Evolutionary conservation across 2,113 vertebrate species (phyloP).

Genomic region (Sceloporus undulatus): DNA sequence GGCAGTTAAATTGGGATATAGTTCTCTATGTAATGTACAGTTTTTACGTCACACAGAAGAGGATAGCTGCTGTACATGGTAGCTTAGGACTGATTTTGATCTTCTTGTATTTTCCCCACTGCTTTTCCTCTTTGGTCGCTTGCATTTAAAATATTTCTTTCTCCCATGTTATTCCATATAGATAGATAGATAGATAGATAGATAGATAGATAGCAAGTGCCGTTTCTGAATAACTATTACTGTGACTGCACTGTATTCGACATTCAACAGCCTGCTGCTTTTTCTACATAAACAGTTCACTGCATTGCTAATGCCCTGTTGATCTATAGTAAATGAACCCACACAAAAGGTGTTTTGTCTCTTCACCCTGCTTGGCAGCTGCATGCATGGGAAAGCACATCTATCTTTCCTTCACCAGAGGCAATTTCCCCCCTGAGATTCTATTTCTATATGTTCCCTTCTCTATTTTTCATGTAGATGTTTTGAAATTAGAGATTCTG

Average conservation of each 20-base stretch:
- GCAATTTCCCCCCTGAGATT: conserved; percentile 13
- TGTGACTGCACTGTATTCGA: neutral
- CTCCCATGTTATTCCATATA: neutral
- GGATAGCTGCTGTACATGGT: neutral
- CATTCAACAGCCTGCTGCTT: conserved; percentile 15
- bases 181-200: conserved; percentile 22
- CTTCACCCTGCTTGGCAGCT: conserved; percentile 26
- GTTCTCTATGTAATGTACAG: neutral
- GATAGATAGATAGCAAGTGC: conserved; percentile 20
- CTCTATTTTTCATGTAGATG: conserved; percentile 33
- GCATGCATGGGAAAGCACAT: conserved; percentile 29
- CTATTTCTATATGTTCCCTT: conserved; percentile 57
- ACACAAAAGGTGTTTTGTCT: conserved; percentile 17
- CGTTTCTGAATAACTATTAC: conserved; percentile 17
- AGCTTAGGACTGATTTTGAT: neutral
- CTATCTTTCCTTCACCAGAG: conserved; percentile 28
- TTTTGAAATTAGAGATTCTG: conserved; percentile 68
- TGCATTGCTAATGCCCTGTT: neutral
- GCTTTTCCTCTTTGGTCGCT: neutral
- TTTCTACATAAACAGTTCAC: neutral
- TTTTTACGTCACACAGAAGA: neutral
- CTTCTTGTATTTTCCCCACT: neutral
- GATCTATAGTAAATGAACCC: conserved; percentile 18
- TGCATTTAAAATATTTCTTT: neutral
- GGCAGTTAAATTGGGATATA: neutral